Evolutionary conservation across 37 sponge, comb jelly and placozoan genomes (phyloP).

Genomic region (Oscarella lobularis): DNA sequence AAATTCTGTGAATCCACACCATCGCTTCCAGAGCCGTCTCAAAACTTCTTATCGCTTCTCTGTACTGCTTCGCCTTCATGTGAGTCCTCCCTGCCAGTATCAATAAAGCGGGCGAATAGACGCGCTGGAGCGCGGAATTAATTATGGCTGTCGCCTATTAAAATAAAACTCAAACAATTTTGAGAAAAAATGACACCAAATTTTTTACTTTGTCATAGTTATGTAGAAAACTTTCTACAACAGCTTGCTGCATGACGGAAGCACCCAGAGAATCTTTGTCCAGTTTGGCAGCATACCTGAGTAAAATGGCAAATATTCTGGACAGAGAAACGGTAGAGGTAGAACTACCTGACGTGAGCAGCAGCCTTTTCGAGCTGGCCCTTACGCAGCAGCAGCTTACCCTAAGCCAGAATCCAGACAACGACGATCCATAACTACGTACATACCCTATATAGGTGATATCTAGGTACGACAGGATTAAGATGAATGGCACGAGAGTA

Average conservation of each 20-base stretch:
- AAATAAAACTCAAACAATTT: neutral
- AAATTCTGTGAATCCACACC: slow-evolving; percentile 16
- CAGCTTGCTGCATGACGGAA: slow-evolving; percentile 33
- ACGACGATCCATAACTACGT: neutral
- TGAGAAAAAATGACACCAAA: neutral
- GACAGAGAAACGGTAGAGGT: neutral
- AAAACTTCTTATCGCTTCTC: slow-evolving; percentile 47
- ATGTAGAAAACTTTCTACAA: slow-evolving; percentile 69
- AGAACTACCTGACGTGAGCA: slow-evolving; percentile 44
- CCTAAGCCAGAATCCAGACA: slow-evolving; percentile 31
- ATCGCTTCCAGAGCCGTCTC: slow-evolving; percentile 26
- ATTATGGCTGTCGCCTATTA: slow-evolving; percentile 11
- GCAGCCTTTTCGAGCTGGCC: slow-evolving; percentile 45
- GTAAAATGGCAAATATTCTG: neutral
- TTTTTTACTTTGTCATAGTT: slow-evolving; percentile 51
- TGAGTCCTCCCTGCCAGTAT: slow-evolving; percentile 53
- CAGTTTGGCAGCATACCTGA: slow-evolving; percentile 24
- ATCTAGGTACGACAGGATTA: slow-evolving; percentile 33
- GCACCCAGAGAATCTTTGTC: slow-evolving; percentile 15
- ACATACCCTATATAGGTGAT: slow-evolving; percentile 43
- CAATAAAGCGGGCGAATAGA: slow-evolving; percentile 7
- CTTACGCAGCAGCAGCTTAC: slow-evolving; percentile 50
- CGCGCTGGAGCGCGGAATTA: neutral
- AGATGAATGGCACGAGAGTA: slow-evolving; percentile 70
- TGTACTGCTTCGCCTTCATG: slow-evolving; percentile 31